Evolutionary conservation across 2,113 vertebrate genomes (phyloP).

Genomic region (Monarcha castaneiventris): DNA sequence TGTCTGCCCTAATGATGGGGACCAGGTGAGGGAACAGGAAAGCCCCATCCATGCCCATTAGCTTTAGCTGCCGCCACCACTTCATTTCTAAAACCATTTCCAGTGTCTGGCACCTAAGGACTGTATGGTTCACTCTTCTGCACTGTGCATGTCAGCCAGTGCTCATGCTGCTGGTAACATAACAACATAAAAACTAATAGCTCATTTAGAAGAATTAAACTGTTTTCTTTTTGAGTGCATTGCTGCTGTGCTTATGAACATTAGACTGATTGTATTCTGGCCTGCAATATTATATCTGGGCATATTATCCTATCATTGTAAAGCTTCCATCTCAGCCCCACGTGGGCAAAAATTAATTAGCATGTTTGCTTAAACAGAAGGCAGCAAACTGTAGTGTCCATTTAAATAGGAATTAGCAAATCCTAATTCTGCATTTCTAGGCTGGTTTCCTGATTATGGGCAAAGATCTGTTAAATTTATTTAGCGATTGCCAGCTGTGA

Average conservation of each 20-base stretch:
- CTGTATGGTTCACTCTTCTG: accelerated
- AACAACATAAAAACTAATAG: background rate
- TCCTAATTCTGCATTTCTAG: background rate
- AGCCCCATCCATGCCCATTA: background rate
- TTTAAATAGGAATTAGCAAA: background rate
- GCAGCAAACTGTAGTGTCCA: background rate
- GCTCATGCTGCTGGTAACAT: background rate
- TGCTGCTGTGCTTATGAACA: background rate
- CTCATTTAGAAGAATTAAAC: background rate
- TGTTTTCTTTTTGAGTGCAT: background rate
- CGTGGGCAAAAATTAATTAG: background rate
- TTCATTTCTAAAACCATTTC: background rate
- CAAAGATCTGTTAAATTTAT: background rate
- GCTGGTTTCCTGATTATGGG: background rate
- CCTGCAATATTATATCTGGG: background rate
- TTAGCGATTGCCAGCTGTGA: background rate
- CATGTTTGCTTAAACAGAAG: background rate
- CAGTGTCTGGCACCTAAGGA: background rate
- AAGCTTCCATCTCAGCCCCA: background rate
- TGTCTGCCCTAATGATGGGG: background rate
- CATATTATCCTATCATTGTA: background rate
- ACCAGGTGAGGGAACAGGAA: background rate
- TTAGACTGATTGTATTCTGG: background rate
- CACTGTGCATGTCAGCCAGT: background rate
- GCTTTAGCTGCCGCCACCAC: background rate